These are phyloP conservation scores for Phoxinus phoxinus DNA, from an alignment of 2,113 vertebrate genomes.

Conservation along the genomic window DNA sequence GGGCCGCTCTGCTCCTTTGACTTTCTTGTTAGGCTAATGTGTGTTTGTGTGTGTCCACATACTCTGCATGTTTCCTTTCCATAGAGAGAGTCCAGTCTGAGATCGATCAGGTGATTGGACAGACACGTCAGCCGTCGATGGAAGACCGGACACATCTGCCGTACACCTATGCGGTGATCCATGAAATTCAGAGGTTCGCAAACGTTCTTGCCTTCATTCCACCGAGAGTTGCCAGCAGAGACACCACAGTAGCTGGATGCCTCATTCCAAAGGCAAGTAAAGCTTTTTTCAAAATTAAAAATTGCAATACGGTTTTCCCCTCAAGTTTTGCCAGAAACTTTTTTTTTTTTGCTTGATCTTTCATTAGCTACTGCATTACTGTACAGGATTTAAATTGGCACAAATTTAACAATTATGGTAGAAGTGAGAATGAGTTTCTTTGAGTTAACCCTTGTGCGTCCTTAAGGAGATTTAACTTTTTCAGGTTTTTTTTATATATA, in stretches of 20 bases:
- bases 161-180: constrained; percentile 54
- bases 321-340: too few relatives aligned
- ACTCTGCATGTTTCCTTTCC: background rate
- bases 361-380: background rate
- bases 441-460: too few relatives aligned
- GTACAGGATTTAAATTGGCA: too few relatives aligned
- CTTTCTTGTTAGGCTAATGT: background rate
- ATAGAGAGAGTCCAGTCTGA: constrained; percentile 62
- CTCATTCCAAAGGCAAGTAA: constrained; percentile 70
- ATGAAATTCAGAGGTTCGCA: constrained; percentile 72
- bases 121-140: constrained; percentile 54
- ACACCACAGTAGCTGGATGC: constrained; percentile 62
- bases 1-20: background rate
- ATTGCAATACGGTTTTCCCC: fast-evolving
- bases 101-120: constrained; percentile 59
- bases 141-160: constrained; percentile 66
- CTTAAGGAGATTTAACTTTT: too few relatives aligned
- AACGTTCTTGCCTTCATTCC: constrained; percentile 66
- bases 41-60: background rate
- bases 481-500: too few relatives aligned
- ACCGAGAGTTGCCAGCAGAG: constrained; percentile 60
- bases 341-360: background rate
- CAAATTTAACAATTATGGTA: background rate
- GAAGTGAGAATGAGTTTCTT: too few relatives aligned
- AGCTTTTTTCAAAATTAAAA: background rate